phyloP scores from a whole-genome alignment of 2,113 vertebrate species.

The Nyctibius bracteatus region DNA sequence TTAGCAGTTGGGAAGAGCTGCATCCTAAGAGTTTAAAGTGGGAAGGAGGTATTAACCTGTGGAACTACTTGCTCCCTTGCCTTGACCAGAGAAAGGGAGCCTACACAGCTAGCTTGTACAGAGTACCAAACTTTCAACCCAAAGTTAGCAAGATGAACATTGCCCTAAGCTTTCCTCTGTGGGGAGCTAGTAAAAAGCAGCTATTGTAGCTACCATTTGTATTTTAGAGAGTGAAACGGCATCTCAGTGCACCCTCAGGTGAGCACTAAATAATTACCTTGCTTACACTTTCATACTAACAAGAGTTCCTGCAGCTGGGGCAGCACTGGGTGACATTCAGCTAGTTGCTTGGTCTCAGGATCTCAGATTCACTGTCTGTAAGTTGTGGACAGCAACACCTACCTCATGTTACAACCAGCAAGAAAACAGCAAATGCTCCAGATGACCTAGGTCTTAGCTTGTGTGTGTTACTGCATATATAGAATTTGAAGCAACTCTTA shows the following conservation, averaged over 20 bases:
- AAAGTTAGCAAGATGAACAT: not conserved
- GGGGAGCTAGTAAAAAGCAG: not conserved
- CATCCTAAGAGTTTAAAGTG: not conserved
- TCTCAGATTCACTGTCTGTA: not conserved
- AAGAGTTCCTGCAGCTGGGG: not conserved
- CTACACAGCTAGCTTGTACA: not conserved
- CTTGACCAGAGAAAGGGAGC: not conserved
- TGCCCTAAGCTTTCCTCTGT: not conserved
- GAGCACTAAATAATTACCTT: not conserved
- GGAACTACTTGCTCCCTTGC: not conserved
- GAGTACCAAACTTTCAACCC: not conserved
- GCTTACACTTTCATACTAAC: not conserved
- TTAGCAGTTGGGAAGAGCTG: not conserved
- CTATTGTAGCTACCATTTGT: not conserved
- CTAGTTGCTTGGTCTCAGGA: not conserved
- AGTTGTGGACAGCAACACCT: not conserved
- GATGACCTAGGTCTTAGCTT: not conserved
- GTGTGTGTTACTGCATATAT: not conserved
- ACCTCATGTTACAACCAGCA: not conserved
- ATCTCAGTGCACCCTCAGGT: not conserved
- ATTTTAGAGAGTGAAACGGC: not conserved
- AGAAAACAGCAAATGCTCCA: not conserved
- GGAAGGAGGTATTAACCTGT: not conserved
- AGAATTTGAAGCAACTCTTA: not conserved
- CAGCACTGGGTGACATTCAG: not conserved